Base-by-base conservation (phyloP, 1,140 invertebrate species). In the Drosophila kepulauana region DNA sequence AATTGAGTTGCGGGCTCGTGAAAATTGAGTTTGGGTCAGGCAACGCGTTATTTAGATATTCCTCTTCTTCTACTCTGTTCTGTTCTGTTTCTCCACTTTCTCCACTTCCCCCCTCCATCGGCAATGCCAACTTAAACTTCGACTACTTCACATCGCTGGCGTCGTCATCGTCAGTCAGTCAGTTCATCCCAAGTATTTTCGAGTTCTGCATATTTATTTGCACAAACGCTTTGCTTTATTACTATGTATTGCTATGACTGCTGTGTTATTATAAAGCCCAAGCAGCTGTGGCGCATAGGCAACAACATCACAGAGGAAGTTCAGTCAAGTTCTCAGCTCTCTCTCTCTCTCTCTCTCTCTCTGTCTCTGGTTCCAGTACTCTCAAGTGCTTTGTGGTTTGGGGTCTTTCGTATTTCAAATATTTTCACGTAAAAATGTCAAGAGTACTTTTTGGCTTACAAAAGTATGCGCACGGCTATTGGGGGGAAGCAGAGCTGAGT, bases 151-250 rank as follows among this genome's bases (percentile, higher is more conserved):
- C 68, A 56, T 61, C 56, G 46, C 54, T 57, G 20, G 3, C 20
- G n/a, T 64, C 58, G 69, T 63, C 66, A 61, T 16, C 25, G 13
- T 16, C 66, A 20, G 30, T 41, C 72, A 64, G 68, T 88, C 79
- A 87, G 79, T 80, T 87, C 80, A 75, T 74, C 72, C 61, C 78
- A 75, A 84, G 84, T 85, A 85, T 82, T 89, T 85, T 85, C 67
- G 65, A 88, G 85, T 85, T 75, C 78, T 90, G 85, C 81, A 88
- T 88, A 90, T 88, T 89, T 88, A 88, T 88, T 88, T 88, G 78
- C 81, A 76, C 81, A 88, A 88, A 85, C 81, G 75, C 78, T 88
- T 85, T 81, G 86, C 78, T 76, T 88, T 81, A 88, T 81, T 89
- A 76, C 81, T 89, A 89, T 88, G 78, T 88, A 85, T 90, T 85